phyloP scores from a whole-genome alignment of 2,113 vertebrate species.

The Australoheros scitulus region DNA sequence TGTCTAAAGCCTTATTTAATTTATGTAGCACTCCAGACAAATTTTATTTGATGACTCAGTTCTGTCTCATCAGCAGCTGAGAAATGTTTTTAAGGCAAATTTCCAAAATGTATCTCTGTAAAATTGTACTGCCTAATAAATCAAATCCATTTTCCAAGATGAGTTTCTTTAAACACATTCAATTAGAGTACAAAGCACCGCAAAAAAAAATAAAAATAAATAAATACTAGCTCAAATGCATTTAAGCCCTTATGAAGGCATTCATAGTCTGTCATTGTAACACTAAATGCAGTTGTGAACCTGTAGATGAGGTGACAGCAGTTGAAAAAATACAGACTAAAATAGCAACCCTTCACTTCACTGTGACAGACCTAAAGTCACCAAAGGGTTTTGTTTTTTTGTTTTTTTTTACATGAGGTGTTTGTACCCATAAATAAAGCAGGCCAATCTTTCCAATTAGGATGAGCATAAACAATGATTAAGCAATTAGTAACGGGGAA shows the following conservation, averaged over 20 bases:
- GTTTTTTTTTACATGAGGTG: neutral
- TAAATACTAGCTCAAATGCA: neutral
- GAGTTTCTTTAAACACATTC: conserved; percentile 6
- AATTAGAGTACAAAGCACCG: neutral
- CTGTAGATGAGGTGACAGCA: conserved; percentile 8
- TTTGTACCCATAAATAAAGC: conserved; percentile 1
- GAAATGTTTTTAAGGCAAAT: conserved; percentile 52
- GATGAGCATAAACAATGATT: neutral
- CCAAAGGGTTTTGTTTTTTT: neutral
- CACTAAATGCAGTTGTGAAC: conserved; percentile 17
- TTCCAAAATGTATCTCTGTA: conserved; percentile 23
- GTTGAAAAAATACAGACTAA: neutral
- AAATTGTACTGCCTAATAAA: conserved; percentile 9
- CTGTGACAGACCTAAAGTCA: neutral
- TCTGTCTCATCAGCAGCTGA: conserved; percentile 60
- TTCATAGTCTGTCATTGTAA: neutral
- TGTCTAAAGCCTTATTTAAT: conserved; percentile 53
- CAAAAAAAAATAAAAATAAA: neutral
- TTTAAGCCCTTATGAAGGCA: neutral
- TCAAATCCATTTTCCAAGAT: neutral
- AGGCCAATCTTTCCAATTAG: neutral
- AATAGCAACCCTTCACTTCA: neutral
- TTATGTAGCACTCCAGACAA: conserved; percentile 42
- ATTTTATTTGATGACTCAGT: conserved; percentile 60
- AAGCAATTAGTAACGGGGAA: neutral